Percentiles rank a stretch among this genome's conserved stretches.
Conservation (phyloP, 2,113 vertebrate species). For the Podilymbus podiceps region DNA sequence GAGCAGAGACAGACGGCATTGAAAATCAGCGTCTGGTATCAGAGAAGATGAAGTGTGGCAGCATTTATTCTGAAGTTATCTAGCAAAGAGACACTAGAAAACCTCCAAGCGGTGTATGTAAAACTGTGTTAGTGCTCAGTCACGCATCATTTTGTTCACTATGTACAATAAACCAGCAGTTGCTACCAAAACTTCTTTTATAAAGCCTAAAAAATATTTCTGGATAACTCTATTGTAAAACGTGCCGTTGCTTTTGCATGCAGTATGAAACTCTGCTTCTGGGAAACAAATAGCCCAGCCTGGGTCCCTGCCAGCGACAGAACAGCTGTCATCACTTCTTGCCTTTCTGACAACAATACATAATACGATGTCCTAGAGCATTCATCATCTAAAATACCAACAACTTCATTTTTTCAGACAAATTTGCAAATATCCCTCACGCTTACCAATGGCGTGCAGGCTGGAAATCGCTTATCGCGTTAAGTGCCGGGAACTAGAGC, state of each 20-base stretch:
- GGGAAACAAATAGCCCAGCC: neutral
- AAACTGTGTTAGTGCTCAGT: neutral
- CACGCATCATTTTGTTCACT: neutral
- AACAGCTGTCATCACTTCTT: neutral
- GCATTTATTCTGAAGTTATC: neutral
- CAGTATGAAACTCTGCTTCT: neutral
- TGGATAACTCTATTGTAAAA: neutral
- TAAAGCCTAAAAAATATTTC: neutral
- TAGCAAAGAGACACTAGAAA: neutral
- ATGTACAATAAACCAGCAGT: neutral
- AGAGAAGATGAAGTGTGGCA: neutral
- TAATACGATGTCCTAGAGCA: neutral
- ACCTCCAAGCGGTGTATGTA: accelerated
- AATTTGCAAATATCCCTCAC: neutral
- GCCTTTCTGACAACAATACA: neutral
- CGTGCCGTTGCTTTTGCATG: neutral
- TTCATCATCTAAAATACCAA: neutral
- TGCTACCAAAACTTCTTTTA: neutral
- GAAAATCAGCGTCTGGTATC: neutral
- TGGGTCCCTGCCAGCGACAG: neutral
- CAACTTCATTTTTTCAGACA: neutral
- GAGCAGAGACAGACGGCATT: neutral
- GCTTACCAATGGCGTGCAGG: accelerated
- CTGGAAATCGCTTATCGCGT: neutral
- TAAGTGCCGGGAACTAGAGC: neutral